Conservation (phyloP, 1,140 invertebrate species). For the Pachyrhynchus sulphureomaculatus region DNA sequence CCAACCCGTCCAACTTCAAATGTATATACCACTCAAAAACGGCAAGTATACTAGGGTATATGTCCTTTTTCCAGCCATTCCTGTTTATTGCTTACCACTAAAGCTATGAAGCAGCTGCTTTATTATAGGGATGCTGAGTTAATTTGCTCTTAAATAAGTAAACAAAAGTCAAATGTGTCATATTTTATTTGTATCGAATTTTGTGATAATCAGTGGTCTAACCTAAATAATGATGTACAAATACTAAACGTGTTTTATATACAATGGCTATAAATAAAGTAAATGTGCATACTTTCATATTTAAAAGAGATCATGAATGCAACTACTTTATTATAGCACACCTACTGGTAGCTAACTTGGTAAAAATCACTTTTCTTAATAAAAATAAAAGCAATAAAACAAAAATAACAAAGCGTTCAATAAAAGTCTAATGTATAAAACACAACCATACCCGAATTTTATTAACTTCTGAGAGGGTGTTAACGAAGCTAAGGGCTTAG, state of each 20-base stretch:
- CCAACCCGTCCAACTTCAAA: no score
- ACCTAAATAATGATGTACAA: conserved; percentile 28
- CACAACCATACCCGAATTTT: neutral
- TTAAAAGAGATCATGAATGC: conserved; percentile 30
- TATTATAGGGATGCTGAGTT: no score
- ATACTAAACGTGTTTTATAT: conserved; percentile 24
- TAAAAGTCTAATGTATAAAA: neutral
- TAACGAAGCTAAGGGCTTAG: no score
- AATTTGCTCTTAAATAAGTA: no score
- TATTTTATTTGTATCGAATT: conserved; percentile 17
- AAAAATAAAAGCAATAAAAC: neutral
- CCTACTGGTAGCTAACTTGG: conserved; percentile 2
- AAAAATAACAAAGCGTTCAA: neutral
- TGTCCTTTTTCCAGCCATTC: no score
- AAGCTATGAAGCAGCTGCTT: no score
- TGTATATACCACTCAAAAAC: no score
- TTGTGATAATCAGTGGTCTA: conserved; percentile 11
- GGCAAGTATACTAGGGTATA: no score
- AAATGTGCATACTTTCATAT: conserved; percentile 25
- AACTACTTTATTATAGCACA: conserved; percentile 12
- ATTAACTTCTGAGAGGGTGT: no score
- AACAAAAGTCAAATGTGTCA: conserved; percentile 17
- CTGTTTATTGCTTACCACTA: no score
- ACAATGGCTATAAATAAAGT: conserved; percentile 12
- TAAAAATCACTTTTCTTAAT: conserved; percentile 7